These are phyloP conservation scores for Hyphantria cunea DNA, from an alignment of 1,140 invertebrate genomes.

Conservation along the genomic window DNA sequence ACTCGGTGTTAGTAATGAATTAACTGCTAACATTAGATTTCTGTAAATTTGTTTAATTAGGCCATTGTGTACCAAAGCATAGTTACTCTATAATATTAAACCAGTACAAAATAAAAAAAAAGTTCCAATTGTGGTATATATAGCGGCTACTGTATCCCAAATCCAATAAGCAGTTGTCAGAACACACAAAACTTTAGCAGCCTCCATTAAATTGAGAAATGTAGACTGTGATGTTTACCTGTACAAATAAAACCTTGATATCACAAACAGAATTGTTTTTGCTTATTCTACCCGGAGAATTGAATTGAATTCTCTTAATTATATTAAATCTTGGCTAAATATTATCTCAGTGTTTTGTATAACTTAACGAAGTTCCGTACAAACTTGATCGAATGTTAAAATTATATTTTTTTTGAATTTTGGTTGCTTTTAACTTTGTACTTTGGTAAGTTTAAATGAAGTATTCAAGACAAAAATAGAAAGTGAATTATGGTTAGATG, in stretches of 20 bases:
- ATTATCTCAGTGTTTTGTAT: conserved; percentile 28
- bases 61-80: too few relatives aligned
- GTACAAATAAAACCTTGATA: conserved; percentile 29
- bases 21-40: too few relatives aligned
- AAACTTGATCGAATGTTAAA: conserved; percentile 14
- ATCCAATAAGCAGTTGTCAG: background rate
- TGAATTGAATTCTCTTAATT: conserved; percentile 25
- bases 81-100: too few relatives aligned
- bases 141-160: background rate
- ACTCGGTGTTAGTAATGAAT: too few relatives aligned
- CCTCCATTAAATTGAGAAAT: conserved; percentile 12
- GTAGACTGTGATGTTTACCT: conserved; percentile 18
- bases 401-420: conserved; percentile 10
- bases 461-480: too few relatives aligned
- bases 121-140: background rate
- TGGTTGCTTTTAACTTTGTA: conserved; percentile 1
- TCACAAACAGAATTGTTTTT: conserved; percentile 29
- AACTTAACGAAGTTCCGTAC: conserved; percentile 16
- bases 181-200: background rate
- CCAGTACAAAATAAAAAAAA: too few relatives aligned
- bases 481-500: too few relatives aligned
- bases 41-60: too few relatives aligned
- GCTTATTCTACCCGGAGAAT: conserved; percentile 10
- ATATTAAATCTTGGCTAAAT: conserved; percentile 31
- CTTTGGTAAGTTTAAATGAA: background rate